Evolutionary conservation across 1,140 invertebrate species (phyloP).

Genomic region (Bombyx mandarina): DNA sequence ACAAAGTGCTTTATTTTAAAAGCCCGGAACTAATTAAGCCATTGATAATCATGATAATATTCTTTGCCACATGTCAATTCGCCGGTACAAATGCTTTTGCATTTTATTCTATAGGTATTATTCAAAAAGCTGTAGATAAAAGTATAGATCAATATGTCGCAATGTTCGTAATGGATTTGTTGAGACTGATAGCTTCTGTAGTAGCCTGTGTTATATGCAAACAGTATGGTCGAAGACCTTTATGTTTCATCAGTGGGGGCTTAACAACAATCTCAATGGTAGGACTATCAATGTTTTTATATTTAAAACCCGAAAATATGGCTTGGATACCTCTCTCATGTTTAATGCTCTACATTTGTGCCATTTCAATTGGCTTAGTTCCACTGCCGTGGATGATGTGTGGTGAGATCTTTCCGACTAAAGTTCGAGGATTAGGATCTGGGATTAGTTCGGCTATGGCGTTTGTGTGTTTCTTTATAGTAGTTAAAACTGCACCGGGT

Average conservation of each 20-base stretch:
- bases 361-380: slow-evolving; percentile 73
- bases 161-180: slow-evolving; percentile 77
- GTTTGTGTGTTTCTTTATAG: slow-evolving; percentile 78
- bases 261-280: slow-evolving; percentile 71
- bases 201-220: slow-evolving; percentile 74
- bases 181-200: slow-evolving; percentile 75
- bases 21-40: slow-evolving; percentile 71
- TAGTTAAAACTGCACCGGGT: slow-evolving; percentile 79
- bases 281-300: slow-evolving; percentile 58
- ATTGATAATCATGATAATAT: slow-evolving; percentile 72
- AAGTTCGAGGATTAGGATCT: slow-evolving; percentile 72
- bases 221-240: slow-evolving; percentile 70
- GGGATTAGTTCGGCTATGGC: slow-evolving; percentile 76
- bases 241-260: slow-evolving; percentile 73
- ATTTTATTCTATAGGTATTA: slow-evolving; percentile 80
- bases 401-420: slow-evolving; percentile 72
- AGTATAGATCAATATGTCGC: slow-evolving; percentile 73
- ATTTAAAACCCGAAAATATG: slow-evolving; percentile 43
- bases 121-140: slow-evolving; percentile 68
- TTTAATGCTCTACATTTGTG: slow-evolving; percentile 72
- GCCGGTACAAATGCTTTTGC: slow-evolving; percentile 79
- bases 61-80: slow-evolving; percentile 76
- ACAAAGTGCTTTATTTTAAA: slow-evolving; percentile 43
- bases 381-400: slow-evolving; percentile 24
- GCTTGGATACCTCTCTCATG: slow-evolving; percentile 69